These are phyloP conservation scores for Nasonia giraulti DNA, from an alignment of 1,140 invertebrate species.

Conservation along the genomic window DNA sequence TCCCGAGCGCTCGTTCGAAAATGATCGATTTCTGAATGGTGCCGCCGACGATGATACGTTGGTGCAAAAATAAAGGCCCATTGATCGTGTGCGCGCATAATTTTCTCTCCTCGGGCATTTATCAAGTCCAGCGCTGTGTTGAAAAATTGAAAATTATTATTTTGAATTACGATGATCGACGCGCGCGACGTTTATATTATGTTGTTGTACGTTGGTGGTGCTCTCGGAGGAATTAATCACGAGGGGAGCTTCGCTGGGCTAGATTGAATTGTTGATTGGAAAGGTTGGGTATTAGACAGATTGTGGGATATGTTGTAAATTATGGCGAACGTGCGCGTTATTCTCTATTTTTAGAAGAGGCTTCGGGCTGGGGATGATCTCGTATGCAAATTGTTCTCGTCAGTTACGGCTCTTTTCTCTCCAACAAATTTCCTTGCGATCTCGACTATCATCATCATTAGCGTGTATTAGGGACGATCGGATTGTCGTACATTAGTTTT, in stretches of 20 bases:
- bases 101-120: not conserved
- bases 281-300: not conserved
- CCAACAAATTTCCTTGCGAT: not conserved
- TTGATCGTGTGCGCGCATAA: not conserved
- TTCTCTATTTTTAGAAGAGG: too few species aligned
- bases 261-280: not conserved
- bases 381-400: not conserved
- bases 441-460: not conserved
- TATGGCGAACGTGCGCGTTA: too few species aligned
- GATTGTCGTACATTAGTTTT: not conserved
- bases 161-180: conserved; percentile 1
- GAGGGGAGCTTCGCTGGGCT: not conserved
- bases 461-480: not conserved
- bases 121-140: not conserved
- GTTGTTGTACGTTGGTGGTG: not conserved
- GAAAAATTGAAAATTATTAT: not conserved
- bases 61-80: not conserved
- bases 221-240: not conserved
- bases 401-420: too few species aligned
- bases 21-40: not conserved
- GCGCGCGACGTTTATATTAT: not conserved
- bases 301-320: too few species aligned
- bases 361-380: not conserved
- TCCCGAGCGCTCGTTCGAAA: not conserved
- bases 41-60: not conserved